Base-by-base conservation (phyloP, 2,888 invertebrate species). In the Melipona beecheii region DNA sequence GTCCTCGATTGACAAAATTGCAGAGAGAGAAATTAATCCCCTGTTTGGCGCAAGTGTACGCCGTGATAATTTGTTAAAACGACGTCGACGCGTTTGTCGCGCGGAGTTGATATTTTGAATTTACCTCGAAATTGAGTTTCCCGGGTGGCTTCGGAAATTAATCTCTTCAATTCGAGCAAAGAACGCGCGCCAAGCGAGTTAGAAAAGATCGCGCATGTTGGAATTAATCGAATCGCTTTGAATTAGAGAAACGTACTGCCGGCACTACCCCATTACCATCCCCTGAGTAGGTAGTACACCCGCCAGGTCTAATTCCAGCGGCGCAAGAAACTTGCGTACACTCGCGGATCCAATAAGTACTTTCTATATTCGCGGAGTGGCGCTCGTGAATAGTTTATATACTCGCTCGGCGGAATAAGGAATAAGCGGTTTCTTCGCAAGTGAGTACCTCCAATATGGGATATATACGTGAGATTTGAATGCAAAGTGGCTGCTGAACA, bases 381-480 rank as follows among this genome's bases (percentile, higher is more conserved):
- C 81, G 83, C 81, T 81, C 78, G 75, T 84, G 86, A 89, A 89
- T 90, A 86, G 89, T 89, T 89, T 90, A 90, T 85, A 87, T 84
- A 87, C 80, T 84, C 86, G 83, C 78, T 71, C 27, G 74, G 19
- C 64, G 82, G 89, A 89, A 88, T 89, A 89, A 89, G 88, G 81
- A 88, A 86, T 89, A 90, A 89, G 87, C 90, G 86, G 90, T 91
- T 90, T 87, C 90, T 90, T 90, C 88, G 86, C 89, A 82, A 88
- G 87, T 84, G 91, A 90, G 88, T 89, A 87, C 88, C 75, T 88
- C 81, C 89, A 85, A 90, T 90, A 91, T 88, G 86, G 85, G 79
- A 79, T 81, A 79, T 83, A 84, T 84, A 83, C 86, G 84, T 81
- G 88, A 84, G 85, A 86, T 90, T 87, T 86, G 86, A 87, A 89